Percentiles rank a stretch among this genome's conserved stretches.
Evolutionary conservation across 2,888 invertebrate species (phyloP).

Genomic region (Cantharis flavilabris): DNA sequence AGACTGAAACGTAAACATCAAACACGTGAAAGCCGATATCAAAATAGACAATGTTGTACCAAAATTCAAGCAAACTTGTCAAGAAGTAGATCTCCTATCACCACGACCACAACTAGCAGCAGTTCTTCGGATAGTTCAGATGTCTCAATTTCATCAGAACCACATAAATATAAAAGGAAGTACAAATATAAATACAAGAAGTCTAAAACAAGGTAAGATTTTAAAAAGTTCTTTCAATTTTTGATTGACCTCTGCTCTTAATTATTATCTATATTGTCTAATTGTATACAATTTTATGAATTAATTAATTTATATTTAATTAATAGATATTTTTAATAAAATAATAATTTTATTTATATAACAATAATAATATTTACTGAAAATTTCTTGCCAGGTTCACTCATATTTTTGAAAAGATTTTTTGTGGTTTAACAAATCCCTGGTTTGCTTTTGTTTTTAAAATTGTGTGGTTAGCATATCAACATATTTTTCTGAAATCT

Average conservation of each 20-base stretch:
- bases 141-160: neutral
- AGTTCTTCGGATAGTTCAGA: neutral
- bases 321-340: no score
- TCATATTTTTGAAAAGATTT: no score
- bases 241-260: neutral
- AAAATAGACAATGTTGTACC: conserved; percentile 11
- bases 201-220: conserved; percentile 10
- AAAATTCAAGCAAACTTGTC: conserved; percentile 5
- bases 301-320: no score
- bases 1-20: conserved; percentile 41
- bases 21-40: conserved; percentile 35
- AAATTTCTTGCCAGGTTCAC: no score
- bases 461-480: no score
- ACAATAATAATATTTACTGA: no score
- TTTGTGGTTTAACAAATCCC: no score
- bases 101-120: conserved; percentile 10
- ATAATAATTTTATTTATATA: no score
- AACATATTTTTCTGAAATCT: no score
- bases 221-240: neutral
- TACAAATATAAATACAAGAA: conserved; percentile 18
- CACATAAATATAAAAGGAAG: conserved; percentile 11
- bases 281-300: no score
- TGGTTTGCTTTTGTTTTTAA: no score
- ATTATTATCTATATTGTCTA: neutral
- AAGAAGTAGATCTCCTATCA: neutral